Percentiles rank a stretch among this genome's conserved stretches.
phyloP scores from a whole-genome alignment of 2,113 vertebrate species.

The Chamaea fasciata region DNA sequence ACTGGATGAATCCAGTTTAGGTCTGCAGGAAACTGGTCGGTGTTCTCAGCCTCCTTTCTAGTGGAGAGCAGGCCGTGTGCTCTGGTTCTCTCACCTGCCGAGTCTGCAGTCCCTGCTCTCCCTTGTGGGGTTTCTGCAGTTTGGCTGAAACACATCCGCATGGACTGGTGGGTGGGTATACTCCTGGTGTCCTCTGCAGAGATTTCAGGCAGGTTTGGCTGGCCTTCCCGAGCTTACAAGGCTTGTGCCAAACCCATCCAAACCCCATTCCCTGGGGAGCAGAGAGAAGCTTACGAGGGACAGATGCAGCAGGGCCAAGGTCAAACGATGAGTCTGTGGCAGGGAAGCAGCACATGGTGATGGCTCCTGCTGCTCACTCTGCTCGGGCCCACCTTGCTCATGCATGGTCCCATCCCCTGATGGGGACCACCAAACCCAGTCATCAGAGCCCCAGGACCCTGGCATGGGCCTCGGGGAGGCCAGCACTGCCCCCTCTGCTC shows the following conservation, averaged over 20 bases:
- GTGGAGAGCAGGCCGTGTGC: neutral
- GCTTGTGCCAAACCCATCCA: neutral
- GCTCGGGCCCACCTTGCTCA: neutral
- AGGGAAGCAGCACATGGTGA: neutral
- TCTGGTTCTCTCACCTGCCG: neutral
- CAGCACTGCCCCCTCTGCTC: neutral
- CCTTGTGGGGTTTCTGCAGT: neutral
- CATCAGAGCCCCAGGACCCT: neutral
- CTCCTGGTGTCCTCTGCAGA: neutral
- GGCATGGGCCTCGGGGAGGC: neutral
- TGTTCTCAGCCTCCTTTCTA: neutral
- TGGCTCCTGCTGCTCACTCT: neutral
- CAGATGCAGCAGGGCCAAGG: neutral
- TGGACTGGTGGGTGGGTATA: rapidly evolving
- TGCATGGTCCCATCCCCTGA: neutral
- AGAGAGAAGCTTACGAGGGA: rapidly evolving
- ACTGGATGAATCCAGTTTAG: neutral
- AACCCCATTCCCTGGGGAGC: rapidly evolving
- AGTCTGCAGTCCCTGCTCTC: neutral
- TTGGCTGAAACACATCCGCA: neutral
- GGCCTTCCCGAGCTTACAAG: neutral
- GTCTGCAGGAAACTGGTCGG: neutral
- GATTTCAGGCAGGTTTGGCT: neutral
- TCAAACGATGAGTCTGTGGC: rapidly evolving
- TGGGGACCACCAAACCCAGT: neutral